Evolutionary conservation across 2,113 vertebrate species (phyloP), one percentile per base, ranked within the genome.

Genomic region (Macroglossus sobrinus): DNA sequence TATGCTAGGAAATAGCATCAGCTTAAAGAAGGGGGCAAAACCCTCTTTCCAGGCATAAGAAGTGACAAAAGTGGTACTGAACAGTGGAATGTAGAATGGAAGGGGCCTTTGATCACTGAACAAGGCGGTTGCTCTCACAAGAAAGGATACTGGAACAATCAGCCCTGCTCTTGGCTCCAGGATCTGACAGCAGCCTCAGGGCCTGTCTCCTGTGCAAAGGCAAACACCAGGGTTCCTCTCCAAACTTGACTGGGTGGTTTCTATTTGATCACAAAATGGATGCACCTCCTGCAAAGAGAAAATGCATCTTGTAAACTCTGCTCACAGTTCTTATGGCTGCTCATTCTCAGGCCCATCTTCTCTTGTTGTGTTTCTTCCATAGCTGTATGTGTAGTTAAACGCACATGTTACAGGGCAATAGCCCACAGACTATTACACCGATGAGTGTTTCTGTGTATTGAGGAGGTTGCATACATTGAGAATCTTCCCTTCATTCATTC

Each of bases 181-280:
- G 93, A 93, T 71, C 92, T 88, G 75, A 68, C 76, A 95, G 0
- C 0, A 87, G 97, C 98, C 97, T 90, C 74, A 30, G 93, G 96
- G 96, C 96, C 97, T 92, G 86, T 97, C 97, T 95, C 47, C 61
- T 78, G 43, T 96, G 97, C 96, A 97, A 97, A 98, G 91, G 94
- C 66, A 95, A 81, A 94, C 74, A 63, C 82, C 79, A 47, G 63
- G 89, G 90, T 95, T 93, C 55, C 69, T 95, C 91, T 66, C 74
- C 71, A 76, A 81, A 89, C 79, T 86, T 94, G 85, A 89, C 91
- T 64, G 47, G 72, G 63, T 68, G 66, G 28, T 78, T 96, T 45
- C 94, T 90, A 50, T 95, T 97, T 97, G 94, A 97, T 97, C 97
- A 95, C 45, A 82, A 95, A 76, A 93, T 84, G 45, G 64, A 66